These are phyloP conservation scores for Ctenochaetus hawaiiensis DNA, from an alignment of 2,797 vertebrate genomes.

Conservation along the genomic window DNA sequence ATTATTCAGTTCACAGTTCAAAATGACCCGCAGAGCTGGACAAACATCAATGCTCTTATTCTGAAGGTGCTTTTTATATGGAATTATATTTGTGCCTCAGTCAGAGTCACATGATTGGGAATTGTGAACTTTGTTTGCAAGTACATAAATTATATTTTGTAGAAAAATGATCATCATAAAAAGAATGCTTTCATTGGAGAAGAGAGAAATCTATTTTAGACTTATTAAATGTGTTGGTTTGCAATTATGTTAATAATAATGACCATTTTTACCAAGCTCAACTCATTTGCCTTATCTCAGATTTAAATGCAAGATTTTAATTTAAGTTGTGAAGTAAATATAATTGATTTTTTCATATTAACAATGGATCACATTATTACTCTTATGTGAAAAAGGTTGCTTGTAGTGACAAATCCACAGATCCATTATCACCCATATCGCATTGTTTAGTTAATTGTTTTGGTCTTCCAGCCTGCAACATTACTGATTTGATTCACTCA, in stretches of 20 bases:
- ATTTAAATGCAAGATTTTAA: background rate
- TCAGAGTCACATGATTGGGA: slow-evolving; percentile 6
- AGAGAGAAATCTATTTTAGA: background rate
- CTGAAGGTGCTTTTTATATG: slow-evolving; percentile 47
- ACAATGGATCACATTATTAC: background rate
- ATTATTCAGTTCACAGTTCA: slow-evolving; percentile 30
- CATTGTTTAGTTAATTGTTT: background rate
- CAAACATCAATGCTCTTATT: slow-evolving; percentile 46
- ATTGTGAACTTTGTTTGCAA: slow-evolving; percentile 14
- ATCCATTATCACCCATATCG: background rate
- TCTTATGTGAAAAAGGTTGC: background rate
- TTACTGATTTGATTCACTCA: too few species aligned
- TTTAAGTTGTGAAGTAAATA: background rate
- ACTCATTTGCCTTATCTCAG: background rate
- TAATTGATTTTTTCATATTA: background rate
- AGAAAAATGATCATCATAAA: background rate
- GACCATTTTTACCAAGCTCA: background rate
- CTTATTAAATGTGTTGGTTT: background rate
- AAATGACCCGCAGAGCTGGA: slow-evolving; percentile 30
- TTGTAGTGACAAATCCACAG: background rate
- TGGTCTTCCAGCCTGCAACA: background rate
- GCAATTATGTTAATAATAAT: background rate
- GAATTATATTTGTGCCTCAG: slow-evolving; percentile 36
- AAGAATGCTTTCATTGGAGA: background rate
- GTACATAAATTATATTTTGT: slow-evolving; percentile 19